Conservation (phyloP, 92 coral and sea anemone species). For the Umimayanthus chanpuru region DNA sequence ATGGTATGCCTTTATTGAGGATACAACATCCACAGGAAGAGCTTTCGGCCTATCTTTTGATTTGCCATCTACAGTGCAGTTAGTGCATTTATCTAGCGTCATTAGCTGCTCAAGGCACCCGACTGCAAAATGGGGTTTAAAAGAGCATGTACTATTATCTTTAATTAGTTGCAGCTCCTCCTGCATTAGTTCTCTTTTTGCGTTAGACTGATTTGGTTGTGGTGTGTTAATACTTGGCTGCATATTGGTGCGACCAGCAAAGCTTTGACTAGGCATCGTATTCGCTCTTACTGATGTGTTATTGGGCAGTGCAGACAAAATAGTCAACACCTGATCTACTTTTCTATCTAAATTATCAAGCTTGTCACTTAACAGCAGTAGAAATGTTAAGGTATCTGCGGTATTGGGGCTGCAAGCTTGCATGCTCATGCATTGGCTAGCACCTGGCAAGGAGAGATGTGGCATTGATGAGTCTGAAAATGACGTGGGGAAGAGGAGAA, state of each 20-base stretch:
- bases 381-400: slow-evolving; percentile 21
- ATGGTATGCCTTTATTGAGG: slow-evolving; percentile 36
- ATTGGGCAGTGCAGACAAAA: slow-evolving; percentile 20
- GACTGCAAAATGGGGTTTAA: slow-evolving; percentile 32
- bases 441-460: slow-evolving; percentile 28
- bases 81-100: slow-evolving; percentile 22
- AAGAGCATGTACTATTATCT: slow-evolving; percentile 12
- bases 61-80: slow-evolving; percentile 33
- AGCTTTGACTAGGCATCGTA: slow-evolving; percentile 1
- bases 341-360: slow-evolving; percentile 26
- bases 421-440: slow-evolving; percentile 2
- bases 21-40: slow-evolving; percentile 29
- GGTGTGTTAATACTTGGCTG: slow-evolving; percentile 14
- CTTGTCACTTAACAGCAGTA: not conserved
- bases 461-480: slow-evolving; percentile 14
- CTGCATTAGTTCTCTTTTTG: slow-evolving; percentile 10
- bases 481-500: not conserved
- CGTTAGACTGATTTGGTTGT: not conserved
- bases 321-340: slow-evolving; percentile 22
- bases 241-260: not conserved
- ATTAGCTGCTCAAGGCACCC: slow-evolving; percentile 35
- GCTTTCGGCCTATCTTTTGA: slow-evolving; percentile 30
- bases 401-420: slow-evolving; percentile 29
- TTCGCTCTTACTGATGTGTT: slow-evolving; percentile 21
- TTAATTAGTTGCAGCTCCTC: slow-evolving; percentile 24